Base-by-base conservation (phyloP, 2,888 invertebrate species). In the Lasioglossum lativentre region DNA sequence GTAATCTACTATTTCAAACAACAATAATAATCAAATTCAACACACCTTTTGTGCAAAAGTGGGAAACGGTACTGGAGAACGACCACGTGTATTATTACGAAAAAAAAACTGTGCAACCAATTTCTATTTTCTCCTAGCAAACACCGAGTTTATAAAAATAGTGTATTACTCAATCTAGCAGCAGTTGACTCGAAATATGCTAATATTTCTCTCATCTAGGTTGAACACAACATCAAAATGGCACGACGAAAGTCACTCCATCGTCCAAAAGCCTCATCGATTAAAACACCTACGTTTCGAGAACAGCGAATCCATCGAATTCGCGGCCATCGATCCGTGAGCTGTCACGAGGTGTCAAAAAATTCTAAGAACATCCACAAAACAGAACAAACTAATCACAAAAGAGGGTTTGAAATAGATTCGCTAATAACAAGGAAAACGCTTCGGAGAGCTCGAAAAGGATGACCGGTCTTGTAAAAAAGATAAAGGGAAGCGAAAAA, bases 291-390 rank as follows among this genome's bases (percentile, higher is more conserved):
- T 45, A n/a, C 63, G 63, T 6, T 45, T 16, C 4, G 1, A 8
- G 38, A 27, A 4, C 27, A 8, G 19, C 27, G 23, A 30, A 23
- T 4, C 30, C 23, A 27, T n/a, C 40, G 47, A 27, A 59, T 59
- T 30, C 38, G 14, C 42, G 4, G 4, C 16, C 16, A 10, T 27
- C 56, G 8, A 75, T 83, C 66, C 77, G 38, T 71, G 74, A 84
- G 74, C 19, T 30, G 75, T 75, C n/a, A 75, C 84, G 45, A 72
- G 14, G 12, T 5, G 14, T 14, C n/a, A 78, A 78, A 75, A 56
- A 42, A 47, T 14, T 5, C 0, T 23, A 40, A 40, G 40, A 78
- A 85, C 38, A 19, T 56, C 30, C 71, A 63, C 71, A 34, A 56
- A 45, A 34, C 0, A 23, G 47, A 40, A n/a, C n/a, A n/a, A 34